Evolutionary conservation across 2,113 vertebrate genomes (phyloP).

Genomic region (Hemiprocne comata): DNA sequence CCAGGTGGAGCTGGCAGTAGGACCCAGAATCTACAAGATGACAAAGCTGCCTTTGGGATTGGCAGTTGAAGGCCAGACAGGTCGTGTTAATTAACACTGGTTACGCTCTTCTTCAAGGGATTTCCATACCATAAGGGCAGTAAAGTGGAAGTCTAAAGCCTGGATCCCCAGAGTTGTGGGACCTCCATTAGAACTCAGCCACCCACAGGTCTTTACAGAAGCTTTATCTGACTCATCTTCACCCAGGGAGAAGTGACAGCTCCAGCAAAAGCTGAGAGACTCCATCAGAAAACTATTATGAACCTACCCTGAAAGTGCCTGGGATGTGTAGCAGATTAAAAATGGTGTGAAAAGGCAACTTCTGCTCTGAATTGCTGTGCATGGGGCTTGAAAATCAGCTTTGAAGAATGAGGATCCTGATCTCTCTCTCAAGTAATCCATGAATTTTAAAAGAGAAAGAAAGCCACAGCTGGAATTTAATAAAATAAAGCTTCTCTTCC

Average conservation of each 20-base stretch:
- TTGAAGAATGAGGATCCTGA: background rate
- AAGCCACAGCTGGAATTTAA: background rate
- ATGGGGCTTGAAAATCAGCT: background rate
- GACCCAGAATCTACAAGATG: background rate
- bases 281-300: background rate
- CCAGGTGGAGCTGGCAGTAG: rapidly evolving
- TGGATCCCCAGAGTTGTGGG: background rate
- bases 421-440: background rate
- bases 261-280: background rate
- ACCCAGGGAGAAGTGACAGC: background rate
- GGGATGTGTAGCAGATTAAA: background rate
- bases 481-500: background rate
- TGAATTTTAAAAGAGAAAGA: background rate
- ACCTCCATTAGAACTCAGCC: background rate
- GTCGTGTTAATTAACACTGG: rapidly evolving
- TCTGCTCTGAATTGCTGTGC: background rate
- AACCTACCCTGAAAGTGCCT: background rate
- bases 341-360: background rate
- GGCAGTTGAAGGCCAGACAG: background rate
- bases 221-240: background rate
- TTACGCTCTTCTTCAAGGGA: background rate
- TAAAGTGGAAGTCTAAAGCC: background rate
- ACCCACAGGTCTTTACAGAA: background rate
- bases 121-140: background rate
- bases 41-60: background rate